phyloP scores from a whole-genome alignment of 2,113 vertebrate species.

The Zeus faber region DNA sequence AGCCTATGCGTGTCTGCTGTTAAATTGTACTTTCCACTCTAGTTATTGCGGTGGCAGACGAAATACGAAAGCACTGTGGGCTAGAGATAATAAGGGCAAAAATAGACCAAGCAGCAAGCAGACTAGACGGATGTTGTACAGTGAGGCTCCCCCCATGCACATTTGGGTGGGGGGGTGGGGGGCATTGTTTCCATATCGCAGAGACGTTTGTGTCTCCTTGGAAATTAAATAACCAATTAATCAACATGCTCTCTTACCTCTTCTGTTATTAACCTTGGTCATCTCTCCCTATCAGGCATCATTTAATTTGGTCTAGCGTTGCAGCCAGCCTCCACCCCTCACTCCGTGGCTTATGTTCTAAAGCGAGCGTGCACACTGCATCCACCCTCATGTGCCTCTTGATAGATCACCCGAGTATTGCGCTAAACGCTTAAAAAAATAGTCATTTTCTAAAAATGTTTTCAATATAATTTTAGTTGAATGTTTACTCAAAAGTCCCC shows the following conservation, averaged over 20 bases:
- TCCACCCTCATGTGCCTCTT: not conserved
- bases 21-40: conserved; percentile 62
- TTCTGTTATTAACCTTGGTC: not conserved
- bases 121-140: conserved; percentile 15
- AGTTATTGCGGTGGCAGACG: conserved; percentile 51
- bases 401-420: no score
- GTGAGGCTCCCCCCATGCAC: conserved; percentile 9
- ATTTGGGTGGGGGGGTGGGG: no score
- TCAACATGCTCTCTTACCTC: not conserved
- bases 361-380: conserved; percentile 25
- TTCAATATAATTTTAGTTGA: no score
- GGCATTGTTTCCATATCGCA: not conserved
- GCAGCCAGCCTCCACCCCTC: conserved; percentile 46
- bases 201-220: no score
- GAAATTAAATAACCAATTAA: conserved; percentile 5
- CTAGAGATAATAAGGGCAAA: conserved; percentile 45
- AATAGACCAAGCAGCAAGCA: conserved; percentile 40
- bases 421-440: no score
- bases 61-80: conserved; percentile 48
- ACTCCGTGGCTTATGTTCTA: conserved; percentile 24
- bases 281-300: conserved; percentile 17
- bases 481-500: no score
- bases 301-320: conserved; percentile 35
- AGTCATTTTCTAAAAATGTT: no score
- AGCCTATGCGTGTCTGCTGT: conserved; percentile 45